Evolutionary conservation across 2,797 vertebrate genomes (phyloP).

Genomic region (Sorex maritimensis): DNA sequence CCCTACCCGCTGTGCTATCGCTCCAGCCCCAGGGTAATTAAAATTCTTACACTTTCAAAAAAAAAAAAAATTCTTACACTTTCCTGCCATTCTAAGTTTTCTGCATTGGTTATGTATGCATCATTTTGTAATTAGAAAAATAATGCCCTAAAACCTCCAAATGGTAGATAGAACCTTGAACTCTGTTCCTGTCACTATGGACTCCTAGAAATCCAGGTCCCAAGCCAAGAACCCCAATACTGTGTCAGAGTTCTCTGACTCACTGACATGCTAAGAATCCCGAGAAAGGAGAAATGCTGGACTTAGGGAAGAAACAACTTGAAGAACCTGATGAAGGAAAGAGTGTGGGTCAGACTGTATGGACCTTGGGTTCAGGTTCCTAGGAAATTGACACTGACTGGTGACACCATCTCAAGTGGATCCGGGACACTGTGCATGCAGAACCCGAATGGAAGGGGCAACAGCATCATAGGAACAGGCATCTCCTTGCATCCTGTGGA

Average conservation of each 20-base stretch:
- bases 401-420: conserved; percentile 1
- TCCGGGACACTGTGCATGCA: neutral
- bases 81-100: conserved; percentile 28
- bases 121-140: conserved; percentile 61
- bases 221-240: conserved; percentile 51
- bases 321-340: neutral
- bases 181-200: conserved; percentile 18
- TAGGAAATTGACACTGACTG: neutral
- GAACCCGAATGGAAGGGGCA: conserved; percentile 5
- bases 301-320: conserved; percentile 37
- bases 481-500: neutral
- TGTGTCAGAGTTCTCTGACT: conserved; percentile 18
- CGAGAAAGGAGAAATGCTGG: conserved; percentile 67
- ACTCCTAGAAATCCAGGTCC: conserved; percentile 59
- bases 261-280: conserved; percentile 67
- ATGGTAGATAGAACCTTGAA: conserved; percentile 46
- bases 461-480: neutral
- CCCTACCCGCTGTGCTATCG: too few species aligned
- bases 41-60: too few species aligned
- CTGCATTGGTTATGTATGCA: conserved; percentile 11
- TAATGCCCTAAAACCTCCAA: conserved; percentile 29
- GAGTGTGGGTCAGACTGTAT: conserved; percentile 9
- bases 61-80: neutral
- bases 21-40: neutral
- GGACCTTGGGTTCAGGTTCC: neutral